Percentiles rank a stretch among this genome's conserved stretches.
Evolutionary conservation across 2,888 invertebrate species (phyloP).

Genomic region (Acleris holmiana): DNA sequence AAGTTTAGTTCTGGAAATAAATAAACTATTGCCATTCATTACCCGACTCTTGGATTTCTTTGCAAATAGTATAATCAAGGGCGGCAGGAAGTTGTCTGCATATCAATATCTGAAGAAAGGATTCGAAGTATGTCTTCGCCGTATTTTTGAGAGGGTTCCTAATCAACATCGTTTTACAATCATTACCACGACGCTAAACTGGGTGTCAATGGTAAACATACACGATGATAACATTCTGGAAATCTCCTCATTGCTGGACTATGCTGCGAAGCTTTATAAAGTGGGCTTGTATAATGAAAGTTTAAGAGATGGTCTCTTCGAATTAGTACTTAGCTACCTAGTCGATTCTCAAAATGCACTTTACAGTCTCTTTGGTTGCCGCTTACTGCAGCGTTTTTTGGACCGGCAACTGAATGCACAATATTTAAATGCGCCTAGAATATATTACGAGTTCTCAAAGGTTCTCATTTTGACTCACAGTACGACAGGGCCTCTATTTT

Average conservation of each 20-base stretch:
- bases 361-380: conserved; percentile 81
- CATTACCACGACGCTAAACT: conserved; percentile 78
- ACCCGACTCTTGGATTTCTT: conserved; percentile 77
- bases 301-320: conserved; percentile 76
- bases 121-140: conserved; percentile 81
- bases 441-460: conserved; percentile 70
- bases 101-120: conserved; percentile 73
- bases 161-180: conserved; percentile 76
- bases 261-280: conserved; percentile 75
- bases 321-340: conserved; percentile 69
- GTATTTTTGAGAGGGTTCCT: conserved; percentile 75
- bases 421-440: conserved; percentile 77
- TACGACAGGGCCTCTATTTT: too few species aligned
- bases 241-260: conserved; percentile 81
- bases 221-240: conserved; percentile 74
- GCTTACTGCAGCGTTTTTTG: conserved; percentile 81
- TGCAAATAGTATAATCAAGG: conserved; percentile 62
- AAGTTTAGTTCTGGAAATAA: conserved; percentile 71
- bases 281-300: conserved; percentile 67
- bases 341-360: conserved; percentile 73
- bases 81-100: conserved; percentile 45
- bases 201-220: conserved; percentile 71
- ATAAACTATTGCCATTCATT: conserved; percentile 66
- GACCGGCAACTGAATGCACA: conserved; percentile 80
- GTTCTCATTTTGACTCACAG: conserved; percentile 51